phyloP scores from a whole-genome alignment of 2,888 invertebrate species.

The Drosophila rubida region DNA sequence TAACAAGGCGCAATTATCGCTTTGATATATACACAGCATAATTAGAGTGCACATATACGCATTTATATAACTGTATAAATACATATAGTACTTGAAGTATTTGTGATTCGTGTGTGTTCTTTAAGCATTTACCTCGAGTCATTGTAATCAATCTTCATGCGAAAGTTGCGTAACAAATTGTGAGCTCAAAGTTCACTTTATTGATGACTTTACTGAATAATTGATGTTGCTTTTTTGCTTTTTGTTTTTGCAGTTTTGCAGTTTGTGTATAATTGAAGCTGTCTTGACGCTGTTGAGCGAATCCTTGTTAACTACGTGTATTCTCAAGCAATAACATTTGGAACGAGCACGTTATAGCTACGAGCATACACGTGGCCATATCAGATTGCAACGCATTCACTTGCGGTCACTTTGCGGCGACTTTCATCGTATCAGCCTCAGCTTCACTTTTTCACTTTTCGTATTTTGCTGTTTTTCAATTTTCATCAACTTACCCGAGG shows the following conservation, averaged over 20 bases:
- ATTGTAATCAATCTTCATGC: conserved; percentile 48
- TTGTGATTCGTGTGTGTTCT: neutral
- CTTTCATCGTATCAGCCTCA: conserved; percentile 18
- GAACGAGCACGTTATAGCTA: conserved; percentile 97
- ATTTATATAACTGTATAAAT: neutral
- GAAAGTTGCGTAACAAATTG: conserved; percentile 40
- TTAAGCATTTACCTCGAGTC: neutral
- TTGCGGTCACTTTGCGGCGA: conserved; percentile 37
- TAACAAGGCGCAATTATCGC: conserved; percentile 17
- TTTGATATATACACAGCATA: conserved; percentile 16
- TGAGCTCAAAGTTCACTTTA: conserved; percentile 40
- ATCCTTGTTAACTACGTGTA: conserved; percentile 98
- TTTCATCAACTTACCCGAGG: conserved; percentile 64
- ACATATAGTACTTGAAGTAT: neutral
- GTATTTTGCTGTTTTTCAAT: conserved; percentile 50
- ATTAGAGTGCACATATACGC: neutral
- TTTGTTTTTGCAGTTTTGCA: too few relatives aligned
- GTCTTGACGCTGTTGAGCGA: conserved; percentile 70
- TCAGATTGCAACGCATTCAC: conserved; percentile 85
- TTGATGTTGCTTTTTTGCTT: conserved; percentile 23
- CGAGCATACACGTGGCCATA: conserved; percentile 99
- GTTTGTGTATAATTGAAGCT: neutral
- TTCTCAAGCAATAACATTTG: conserved; percentile 99
- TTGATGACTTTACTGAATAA: conserved; percentile 55
- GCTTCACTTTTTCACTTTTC: conserved; percentile 1